These are phyloP conservation scores for Etheostoma spectabile DNA, from an alignment of 2,113 vertebrate species.

Conservation along the genomic window DNA sequence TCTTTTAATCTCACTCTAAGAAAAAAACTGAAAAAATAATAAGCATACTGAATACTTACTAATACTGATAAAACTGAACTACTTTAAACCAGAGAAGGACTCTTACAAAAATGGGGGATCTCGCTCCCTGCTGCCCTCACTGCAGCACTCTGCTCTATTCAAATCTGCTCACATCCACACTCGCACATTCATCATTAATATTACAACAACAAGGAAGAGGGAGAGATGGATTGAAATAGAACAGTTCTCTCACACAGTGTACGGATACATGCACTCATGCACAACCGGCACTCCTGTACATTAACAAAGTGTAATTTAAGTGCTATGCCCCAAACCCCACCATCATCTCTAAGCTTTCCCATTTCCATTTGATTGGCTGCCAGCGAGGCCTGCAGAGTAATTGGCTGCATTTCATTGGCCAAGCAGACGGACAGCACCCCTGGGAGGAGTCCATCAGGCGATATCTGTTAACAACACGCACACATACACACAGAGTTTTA, in stretches of 20 bases:
- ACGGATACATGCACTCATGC: background rate
- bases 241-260: background rate
- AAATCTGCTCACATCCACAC: constrained; percentile 22
- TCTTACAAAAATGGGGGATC: background rate
- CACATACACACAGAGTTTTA: constrained; percentile 27
- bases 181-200: constrained; percentile 27
- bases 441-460: constrained; percentile 76
- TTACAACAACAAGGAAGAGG: constrained; percentile 2
- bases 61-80: no score
- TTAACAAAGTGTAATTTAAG: constrained; percentile 50
- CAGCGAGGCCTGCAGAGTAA: constrained; percentile 78
- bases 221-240: background rate
- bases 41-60: no score
- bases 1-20: background rate
- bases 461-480: constrained; percentile 56
- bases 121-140: constrained; percentile 12
- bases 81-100: no score
- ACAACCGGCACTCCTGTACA: constrained; percentile 22
- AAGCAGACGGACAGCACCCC: constrained; percentile 72
- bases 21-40: background rate
- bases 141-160: constrained; percentile 26
- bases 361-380: constrained; percentile 82
- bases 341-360: constrained; percentile 61
- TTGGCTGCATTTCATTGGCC: constrained; percentile 79
- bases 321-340: constrained; percentile 39